These are phyloP conservation scores for Argyresthia goedartella DNA, from an alignment of 2,888 invertebrate species.

Conservation along the genomic window DNA sequence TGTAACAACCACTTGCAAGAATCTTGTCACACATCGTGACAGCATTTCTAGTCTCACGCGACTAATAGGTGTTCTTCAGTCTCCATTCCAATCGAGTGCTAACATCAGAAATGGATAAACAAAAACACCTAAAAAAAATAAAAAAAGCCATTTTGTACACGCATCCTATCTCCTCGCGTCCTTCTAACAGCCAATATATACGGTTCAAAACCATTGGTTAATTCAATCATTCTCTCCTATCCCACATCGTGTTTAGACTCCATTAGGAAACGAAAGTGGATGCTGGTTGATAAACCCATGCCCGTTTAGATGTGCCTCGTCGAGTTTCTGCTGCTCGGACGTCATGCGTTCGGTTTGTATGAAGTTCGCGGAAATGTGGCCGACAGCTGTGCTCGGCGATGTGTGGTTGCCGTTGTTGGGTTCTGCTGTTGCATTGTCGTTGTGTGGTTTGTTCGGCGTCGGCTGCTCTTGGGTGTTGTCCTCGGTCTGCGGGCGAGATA, in stretches of 20 bases:
- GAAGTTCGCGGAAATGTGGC: conserved; percentile 48
- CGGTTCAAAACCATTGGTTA: conserved; percentile 28
- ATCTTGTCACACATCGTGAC: no score
- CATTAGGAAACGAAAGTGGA: conserved; percentile 55
- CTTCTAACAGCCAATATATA: conserved; percentile 42
- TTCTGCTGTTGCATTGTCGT: conserved; percentile 26
- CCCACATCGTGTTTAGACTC: conserved; percentile 48
- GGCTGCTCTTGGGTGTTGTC: conserved; percentile 39
- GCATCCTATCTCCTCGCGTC: background rate
- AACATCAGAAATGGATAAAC: background rate
- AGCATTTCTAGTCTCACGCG: no score
- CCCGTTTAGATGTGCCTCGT: conserved; percentile 51
- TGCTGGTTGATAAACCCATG: conserved; percentile 35
- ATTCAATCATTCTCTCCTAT: conserved; percentile 13
- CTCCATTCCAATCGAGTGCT: no score
- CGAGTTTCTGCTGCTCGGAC: conserved; percentile 29
- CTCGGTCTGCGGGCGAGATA: conserved; percentile 30
- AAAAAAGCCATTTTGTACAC: conserved; percentile 1
- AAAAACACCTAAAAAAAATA: background rate
- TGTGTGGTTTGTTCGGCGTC: conserved; percentile 23
- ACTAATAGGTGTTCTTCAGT: no score
- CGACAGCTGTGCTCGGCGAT: conserved; percentile 21
- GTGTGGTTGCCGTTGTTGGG: conserved; percentile 42
- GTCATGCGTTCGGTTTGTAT: conserved; percentile 44
- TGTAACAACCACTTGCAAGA: no score